Conservation (phyloP, 1,140 invertebrate genomes). For the Nephila pilipes region DNA sequence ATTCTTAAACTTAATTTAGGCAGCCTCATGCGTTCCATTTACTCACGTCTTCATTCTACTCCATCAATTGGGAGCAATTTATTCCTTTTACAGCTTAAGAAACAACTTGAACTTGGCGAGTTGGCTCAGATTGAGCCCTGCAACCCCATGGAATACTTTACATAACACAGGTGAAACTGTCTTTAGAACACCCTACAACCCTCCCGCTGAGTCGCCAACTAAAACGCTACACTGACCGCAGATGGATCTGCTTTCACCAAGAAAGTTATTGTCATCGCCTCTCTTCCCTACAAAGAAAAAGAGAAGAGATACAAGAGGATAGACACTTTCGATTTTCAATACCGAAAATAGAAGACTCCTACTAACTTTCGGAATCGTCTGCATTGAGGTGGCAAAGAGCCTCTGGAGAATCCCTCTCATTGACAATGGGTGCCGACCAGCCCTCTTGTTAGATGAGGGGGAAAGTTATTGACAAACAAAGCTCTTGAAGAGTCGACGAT, state of each 20-base stretch:
- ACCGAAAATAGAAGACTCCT: neutral
- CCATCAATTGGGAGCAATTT: neutral
- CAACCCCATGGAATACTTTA: slow-evolving; percentile 1
- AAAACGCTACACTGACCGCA: slow-evolving; percentile 30
- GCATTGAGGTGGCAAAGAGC: neutral
- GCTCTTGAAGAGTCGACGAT: slow-evolving; percentile 39
- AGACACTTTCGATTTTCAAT: slow-evolving; percentile 35
- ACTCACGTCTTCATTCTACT: no score
- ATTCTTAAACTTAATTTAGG: no score
- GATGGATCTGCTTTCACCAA: slow-evolving; percentile 25
- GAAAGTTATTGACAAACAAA: slow-evolving; percentile 47
- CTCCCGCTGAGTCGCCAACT: neutral
- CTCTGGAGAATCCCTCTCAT: neutral
- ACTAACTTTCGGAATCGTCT: slow-evolving; percentile 5
- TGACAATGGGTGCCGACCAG: neutral
- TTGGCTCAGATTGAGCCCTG: no score
- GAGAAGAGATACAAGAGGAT: slow-evolving; percentile 41
- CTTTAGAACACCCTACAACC: neutral
- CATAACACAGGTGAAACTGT: slow-evolving; percentile 30
- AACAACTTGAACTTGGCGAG: neutral
- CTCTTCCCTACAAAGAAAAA: neutral
- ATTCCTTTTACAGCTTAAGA: no score
- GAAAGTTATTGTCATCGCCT: slow-evolving; percentile 33
- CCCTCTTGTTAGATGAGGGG: neutral
- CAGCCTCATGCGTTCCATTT: no score